Base-by-base conservation (phyloP, 2,113 vertebrate species). In the Kryptolebias marmoratus region DNA sequence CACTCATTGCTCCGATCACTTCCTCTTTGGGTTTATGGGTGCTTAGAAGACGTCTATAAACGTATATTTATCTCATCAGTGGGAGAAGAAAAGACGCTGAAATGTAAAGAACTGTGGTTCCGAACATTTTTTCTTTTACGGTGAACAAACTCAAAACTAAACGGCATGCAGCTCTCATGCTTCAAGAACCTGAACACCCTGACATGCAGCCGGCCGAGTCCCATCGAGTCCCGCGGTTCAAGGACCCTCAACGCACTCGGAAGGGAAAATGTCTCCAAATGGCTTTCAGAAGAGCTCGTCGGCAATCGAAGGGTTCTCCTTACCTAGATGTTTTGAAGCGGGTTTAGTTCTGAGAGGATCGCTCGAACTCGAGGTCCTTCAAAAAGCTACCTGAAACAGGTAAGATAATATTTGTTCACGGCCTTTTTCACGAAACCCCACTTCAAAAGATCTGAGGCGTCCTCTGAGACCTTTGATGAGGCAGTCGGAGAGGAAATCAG, bases 161-260 rank as follows among this genome's bases (percentile, higher is more conserved):
- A 83, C 4, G 44, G 22, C 91, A 93, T 93, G 92, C 91, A 73
- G 69, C 82, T 62, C 78, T 87, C 91, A 93, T 93, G 92, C 92
- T 90, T 49, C 53, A 81, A 79, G 79, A 73, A 75, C 71, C 78
- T 3, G 61, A 53, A 84, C 64, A 73, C 22, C 53, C 70, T 75
- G 75, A 75, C 90, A 92, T 92, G 90, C 91, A 88, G 67, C 88
- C 82, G 83, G 66, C 57, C 75, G 71, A 81, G 78, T 79, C 65
- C 70, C 71, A 73, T 75, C 80, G 80, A 82, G 83, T 68, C 79
- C 77, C 80, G 45, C 75, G 83, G 64, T 71, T 81, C 70, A 68
- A 80, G 83, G 81, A 75, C 14, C 39, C 65, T 75, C 57, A n/a
- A 79, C 72, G 82, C 79, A 71, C 65, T 65, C 55, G 80, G 63